These are phyloP conservation scores for Meleagris gallopavo DNA, from an alignment of 2,113 vertebrate genomes.

Conservation along the genomic window DNA sequence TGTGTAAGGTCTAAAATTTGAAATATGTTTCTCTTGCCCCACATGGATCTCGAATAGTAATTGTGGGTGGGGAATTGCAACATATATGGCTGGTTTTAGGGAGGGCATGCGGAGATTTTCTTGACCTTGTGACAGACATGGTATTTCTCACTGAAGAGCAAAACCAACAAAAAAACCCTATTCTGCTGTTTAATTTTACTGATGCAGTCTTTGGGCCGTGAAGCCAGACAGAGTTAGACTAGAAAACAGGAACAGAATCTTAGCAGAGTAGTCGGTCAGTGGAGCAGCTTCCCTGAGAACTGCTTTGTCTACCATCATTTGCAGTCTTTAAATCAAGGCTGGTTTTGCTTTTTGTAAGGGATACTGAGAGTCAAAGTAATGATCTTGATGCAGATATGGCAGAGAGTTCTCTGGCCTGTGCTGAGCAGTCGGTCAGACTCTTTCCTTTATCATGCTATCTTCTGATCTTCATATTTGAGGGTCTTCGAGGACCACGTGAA, in stretches of 20 bases:
- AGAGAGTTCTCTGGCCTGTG: not conserved
- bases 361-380: not conserved
- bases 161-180: not conserved
- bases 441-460: not conserved
- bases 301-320: not conserved
- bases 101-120: not conserved
- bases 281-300: not conserved
- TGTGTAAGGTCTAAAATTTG: not conserved
- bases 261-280: not conserved
- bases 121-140: not conserved
- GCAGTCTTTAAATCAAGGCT: not conserved
- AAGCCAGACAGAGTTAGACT: not conserved
- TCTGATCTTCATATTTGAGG: not conserved
- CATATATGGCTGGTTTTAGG: not conserved
- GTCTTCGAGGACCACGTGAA: not conserved
- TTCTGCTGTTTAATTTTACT: not conserved
- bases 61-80: slow-evolving; percentile 8
- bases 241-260: slow-evolving; percentile 40
- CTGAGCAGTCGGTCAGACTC: not conserved
- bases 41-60: not conserved
- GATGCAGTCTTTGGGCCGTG: not conserved
- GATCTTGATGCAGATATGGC: not conserved
- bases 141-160: not conserved
- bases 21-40: not conserved
- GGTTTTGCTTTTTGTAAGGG: not conserved